A percentile compares a stretch with the other conserved stretches of the same genome.
phyloP scores from a whole-genome alignment of 35 echinoderm and acorn worm genomes.

The Anneissia japonica region DNA sequence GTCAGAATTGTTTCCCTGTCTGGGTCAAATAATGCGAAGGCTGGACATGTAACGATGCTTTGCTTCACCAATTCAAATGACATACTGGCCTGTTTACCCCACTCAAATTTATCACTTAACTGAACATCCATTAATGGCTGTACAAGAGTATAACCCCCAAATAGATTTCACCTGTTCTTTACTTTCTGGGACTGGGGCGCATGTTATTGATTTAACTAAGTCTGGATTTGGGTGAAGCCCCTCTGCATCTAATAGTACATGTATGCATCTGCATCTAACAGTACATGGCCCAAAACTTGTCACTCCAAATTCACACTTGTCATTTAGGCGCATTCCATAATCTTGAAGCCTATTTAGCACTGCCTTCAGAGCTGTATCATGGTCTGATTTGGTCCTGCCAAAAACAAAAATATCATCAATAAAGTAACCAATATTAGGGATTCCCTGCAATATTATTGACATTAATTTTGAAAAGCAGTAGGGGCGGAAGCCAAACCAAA shows the following conservation, averaged over 20 bases:
- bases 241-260: not conserved
- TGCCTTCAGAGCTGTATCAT: not conserved
- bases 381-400: not conserved
- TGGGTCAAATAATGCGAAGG: conserved; percentile 18
- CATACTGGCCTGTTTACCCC: not conserved
- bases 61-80: conserved; percentile 1
- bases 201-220: too few relatives aligned
- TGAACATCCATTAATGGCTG: too few relatives aligned
- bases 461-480: too few relatives aligned
- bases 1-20: conserved; percentile 7
- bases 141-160: too few relatives aligned
- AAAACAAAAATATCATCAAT: too few relatives aligned
- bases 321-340: conserved; percentile 10
- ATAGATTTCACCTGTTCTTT: too few relatives aligned
- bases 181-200: too few relatives aligned
- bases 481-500: conserved; percentile 32
- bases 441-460: too few relatives aligned
- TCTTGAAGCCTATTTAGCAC: not conserved
- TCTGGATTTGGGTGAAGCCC: conserved; percentile 23
- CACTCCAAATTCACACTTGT: conserved; percentile 11
- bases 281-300: not conserved
- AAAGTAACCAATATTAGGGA: too few relatives aligned
- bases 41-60: not conserved
- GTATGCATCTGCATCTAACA: too few relatives aligned
- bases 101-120: too few relatives aligned